Evolutionary conservation across 2,797 vertebrate genomes (phyloP), one percentile per base, ranked within the genome.

Genomic region (Lemur catta): DNA sequence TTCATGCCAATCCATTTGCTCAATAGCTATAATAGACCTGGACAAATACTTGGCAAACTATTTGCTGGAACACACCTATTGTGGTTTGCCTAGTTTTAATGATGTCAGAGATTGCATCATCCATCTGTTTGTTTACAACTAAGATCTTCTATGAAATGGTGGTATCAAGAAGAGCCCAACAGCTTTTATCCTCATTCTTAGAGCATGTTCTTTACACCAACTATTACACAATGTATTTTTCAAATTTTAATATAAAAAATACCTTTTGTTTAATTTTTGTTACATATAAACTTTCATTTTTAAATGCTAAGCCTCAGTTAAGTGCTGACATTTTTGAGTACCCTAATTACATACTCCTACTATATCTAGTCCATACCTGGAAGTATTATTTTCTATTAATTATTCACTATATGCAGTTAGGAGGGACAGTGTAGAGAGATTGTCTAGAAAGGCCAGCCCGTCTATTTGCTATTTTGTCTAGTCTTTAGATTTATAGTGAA

Each of bases 1-100:
- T 99, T 95, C 99, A 99, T 63, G 99, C 99, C 86, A 99, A 99
- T 95, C 99, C 99, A 46, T 99, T 99, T 97, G 99, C 99, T 88
- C 98, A 98, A 78, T 99, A 98, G 91, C 95, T 93, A 0, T 75
- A 52, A 78, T 65, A 38, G 65, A n/a, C 57, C 46, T 50, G 10
- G 8, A 50, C 35, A 67, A 59, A 4, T 52, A 79, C 20, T 89
- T 96, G 89, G 72, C 91, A 75, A 7, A 69, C 52, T 82, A 12
- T 61, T 84, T 38, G 33, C 46, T 43, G 74, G 67, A 72, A 90
- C 89, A 96, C 12, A 14, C 55, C 61, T 82, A 13, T 5, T 91
- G 69, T 93, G 59, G 57, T 91, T 96, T 78, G 65, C 41, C 89
- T 65, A 38, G 65, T 67, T 86, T 81, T 57, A 61, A 61, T 81